A percentile compares a stretch with the other conserved stretches of the same genome.
phyloP scores from a whole-genome alignment of 2,797 vertebrate species.

The Acrocephalus scirpaceus region DNA sequence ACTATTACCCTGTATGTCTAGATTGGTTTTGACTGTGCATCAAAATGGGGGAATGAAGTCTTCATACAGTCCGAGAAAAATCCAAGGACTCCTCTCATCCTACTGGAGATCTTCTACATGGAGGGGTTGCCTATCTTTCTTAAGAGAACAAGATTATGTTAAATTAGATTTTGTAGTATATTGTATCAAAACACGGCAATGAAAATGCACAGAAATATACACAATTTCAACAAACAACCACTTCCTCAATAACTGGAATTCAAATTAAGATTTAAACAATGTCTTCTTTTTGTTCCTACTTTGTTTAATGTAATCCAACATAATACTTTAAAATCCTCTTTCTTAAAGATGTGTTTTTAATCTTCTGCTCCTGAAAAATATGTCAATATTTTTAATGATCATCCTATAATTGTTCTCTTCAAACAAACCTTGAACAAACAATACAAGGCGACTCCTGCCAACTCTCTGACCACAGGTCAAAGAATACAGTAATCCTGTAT shows the following conservation, averaged over 20 bases:
- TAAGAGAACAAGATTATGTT: background rate
- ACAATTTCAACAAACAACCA: background rate
- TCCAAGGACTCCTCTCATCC: background rate
- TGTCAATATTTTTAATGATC: constrained; percentile 56
- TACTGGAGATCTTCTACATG: background rate
- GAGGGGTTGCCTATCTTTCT: background rate
- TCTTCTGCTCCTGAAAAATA: constrained; percentile 40
- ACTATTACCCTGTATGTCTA: background rate
- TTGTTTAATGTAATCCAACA: background rate
- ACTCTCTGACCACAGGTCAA: constrained; percentile 50
- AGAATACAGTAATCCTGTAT: constrained; percentile 48
- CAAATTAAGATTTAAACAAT: background rate
- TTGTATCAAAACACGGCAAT: background rate
- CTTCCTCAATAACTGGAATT: background rate
- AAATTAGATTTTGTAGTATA: background rate
- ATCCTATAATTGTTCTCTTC: constrained; percentile 68
- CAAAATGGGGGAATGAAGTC: background rate
- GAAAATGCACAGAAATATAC: background rate
- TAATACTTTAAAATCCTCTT: background rate
- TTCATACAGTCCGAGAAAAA: background rate
- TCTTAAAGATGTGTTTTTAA: constrained; percentile 30
- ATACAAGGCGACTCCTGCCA: constrained; percentile 40
- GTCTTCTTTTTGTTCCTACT: background rate
- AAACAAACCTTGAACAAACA: constrained; percentile 66
- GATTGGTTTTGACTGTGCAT: background rate